Evolutionary conservation across 2,113 vertebrate genomes (phyloP).

Genomic region (Ptyas mucosa): DNA sequence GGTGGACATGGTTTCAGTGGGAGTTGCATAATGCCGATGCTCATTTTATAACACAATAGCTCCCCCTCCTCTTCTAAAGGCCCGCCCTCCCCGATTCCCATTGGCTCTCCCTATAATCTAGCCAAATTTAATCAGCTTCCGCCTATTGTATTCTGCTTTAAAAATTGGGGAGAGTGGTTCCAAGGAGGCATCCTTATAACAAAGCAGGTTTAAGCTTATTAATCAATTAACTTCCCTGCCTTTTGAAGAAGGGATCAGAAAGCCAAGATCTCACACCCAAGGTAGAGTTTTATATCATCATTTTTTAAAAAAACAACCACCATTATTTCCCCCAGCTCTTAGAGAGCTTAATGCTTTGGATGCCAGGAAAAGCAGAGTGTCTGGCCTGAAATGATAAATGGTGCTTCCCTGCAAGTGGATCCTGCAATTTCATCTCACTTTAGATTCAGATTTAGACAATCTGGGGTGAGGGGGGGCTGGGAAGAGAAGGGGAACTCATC

Average conservation of each 20-base stretch:
- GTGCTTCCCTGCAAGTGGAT: too few species aligned
- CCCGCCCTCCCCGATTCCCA: neutral
- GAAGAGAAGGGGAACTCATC: neutral
- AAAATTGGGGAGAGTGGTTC: neutral
- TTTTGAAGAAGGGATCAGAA: neutral
- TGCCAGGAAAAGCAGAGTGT: neutral
- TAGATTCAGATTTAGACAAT: neutral
- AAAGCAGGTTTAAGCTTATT: conserved; percentile 9
- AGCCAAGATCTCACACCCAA: neutral
- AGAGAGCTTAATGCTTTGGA: neutral
- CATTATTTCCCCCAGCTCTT: neutral
- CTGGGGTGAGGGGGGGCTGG: fast-evolving
- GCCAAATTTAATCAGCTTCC: neutral
- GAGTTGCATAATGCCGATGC: neutral
- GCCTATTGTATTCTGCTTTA: neutral
- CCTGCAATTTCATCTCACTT: too few species aligned
- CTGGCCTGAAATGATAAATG: neutral
- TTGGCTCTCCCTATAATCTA: neutral
- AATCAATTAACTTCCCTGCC: neutral
- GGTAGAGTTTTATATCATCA: neutral
- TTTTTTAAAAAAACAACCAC: neutral
- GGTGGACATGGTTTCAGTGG: neutral
- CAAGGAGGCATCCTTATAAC: neutral
- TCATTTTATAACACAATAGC: neutral
- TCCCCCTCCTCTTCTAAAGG: neutral